These are phyloP conservation scores for Actenoides hombroni DNA, from an alignment of 2,113 vertebrate genomes.

Conservation along the genomic window DNA sequence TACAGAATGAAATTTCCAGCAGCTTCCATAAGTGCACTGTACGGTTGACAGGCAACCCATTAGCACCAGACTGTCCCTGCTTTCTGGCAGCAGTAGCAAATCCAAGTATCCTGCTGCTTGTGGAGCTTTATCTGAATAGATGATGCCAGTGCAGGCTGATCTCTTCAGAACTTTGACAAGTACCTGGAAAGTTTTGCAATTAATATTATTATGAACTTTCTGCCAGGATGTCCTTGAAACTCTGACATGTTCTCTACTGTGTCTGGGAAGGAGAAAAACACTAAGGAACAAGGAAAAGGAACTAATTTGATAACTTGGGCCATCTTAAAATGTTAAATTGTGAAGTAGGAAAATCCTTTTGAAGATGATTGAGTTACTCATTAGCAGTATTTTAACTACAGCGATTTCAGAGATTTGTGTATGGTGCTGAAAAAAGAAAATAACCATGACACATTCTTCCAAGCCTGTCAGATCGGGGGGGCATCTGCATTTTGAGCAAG, in stretches of 20 bases:
- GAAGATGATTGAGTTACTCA: background rate
- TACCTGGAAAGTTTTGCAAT: slow-evolving; percentile 49
- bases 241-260: background rate
- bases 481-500: background rate
- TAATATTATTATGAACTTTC: slow-evolving; percentile 66
- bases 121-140: slow-evolving; percentile 61
- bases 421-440: background rate
- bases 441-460: background rate
- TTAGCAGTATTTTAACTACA: slow-evolving; percentile 2
- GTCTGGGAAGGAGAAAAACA: background rate
- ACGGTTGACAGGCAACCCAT: background rate
- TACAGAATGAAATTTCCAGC: background rate
- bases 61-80: background rate
- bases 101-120: slow-evolving; percentile 28
- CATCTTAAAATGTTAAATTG: background rate
- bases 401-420: background rate
- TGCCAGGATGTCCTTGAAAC: slow-evolving; percentile 48
- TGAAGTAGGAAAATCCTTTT: background rate
- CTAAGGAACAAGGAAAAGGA: background rate
- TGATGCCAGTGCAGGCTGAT: slow-evolving; percentile 7
- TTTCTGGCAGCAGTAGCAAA: slow-evolving; percentile 35
- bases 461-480: background rate
- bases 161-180: slow-evolving; percentile 61
- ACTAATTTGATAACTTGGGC: background rate
- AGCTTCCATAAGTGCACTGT: background rate